Conservation (phyloP, 2,113 vertebrate species). For the Irena cyanogastra region DNA sequence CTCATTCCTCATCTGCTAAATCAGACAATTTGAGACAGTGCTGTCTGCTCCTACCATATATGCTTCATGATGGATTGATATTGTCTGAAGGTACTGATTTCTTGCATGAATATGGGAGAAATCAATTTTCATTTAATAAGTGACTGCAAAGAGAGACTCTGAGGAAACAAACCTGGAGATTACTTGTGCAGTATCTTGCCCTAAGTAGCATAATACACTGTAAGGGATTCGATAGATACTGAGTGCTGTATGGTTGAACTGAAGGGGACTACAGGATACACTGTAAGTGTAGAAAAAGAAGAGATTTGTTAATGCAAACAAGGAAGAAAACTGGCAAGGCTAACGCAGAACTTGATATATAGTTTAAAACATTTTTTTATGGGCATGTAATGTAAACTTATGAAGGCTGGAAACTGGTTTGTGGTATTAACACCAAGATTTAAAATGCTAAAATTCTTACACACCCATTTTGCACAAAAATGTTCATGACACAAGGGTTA, state of each 20-base stretch:
- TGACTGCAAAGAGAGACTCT: background rate
- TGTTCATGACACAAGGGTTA: background rate
- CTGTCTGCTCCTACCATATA: background rate
- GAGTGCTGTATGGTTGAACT: background rate
- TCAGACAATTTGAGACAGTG: background rate
- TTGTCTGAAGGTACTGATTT: background rate
- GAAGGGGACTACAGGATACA: background rate
- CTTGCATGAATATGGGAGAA: background rate
- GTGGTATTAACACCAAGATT: background rate
- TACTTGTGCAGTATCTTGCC: background rate
- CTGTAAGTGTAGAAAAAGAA: background rate
- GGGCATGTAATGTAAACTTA: background rate
- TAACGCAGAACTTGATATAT: background rate
- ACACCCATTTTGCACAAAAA: background rate
- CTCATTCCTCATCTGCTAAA: background rate
- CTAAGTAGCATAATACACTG: background rate
- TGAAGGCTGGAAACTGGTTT: background rate
- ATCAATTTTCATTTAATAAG: constrained; percentile 2
- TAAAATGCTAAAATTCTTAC: background rate
- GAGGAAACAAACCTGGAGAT: background rate
- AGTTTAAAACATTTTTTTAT: background rate
- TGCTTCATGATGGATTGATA: background rate
- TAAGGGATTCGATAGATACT: background rate
- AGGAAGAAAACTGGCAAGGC: background rate
- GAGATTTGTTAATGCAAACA: background rate